Evolutionary conservation across 2,888 invertebrate species (phyloP).

Genomic region (Rhogogaster chlorosoma): DNA sequence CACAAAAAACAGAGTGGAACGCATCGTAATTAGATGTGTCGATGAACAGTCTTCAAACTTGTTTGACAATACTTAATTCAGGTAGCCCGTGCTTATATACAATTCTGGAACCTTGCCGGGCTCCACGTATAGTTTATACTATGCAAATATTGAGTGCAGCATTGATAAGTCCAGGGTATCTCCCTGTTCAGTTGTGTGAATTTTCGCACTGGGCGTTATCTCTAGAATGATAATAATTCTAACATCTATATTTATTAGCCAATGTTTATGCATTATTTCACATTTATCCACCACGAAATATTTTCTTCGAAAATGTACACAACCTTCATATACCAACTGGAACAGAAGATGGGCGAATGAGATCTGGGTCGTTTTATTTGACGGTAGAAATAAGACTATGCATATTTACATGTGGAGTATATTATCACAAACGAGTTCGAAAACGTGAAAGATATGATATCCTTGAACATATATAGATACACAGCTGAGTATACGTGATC

Average conservation of each 20-base stretch:
- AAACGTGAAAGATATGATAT: background rate
- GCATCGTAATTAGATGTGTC: background rate
- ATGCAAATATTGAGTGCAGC: background rate
- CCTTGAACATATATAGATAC: background rate
- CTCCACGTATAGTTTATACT: background rate
- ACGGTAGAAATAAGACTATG: background rate
- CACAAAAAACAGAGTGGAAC: background rate
- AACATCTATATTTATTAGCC: background rate
- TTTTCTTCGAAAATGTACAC: background rate
- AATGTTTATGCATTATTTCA: background rate
- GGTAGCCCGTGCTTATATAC: conserved; percentile 20
- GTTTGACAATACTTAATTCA: background rate
- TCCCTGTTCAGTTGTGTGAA: background rate
- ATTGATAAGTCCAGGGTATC: background rate
- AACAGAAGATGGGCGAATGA: background rate
- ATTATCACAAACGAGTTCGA: conserved; percentile 4
- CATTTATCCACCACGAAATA: background rate
- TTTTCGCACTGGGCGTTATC: background rate
- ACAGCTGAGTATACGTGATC: background rate
- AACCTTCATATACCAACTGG: background rate
- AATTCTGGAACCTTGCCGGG: background rate
- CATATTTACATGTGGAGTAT: background rate
- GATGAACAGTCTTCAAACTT: conserved; percentile 8
- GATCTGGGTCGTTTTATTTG: background rate
- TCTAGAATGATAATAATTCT: background rate